Conservation (phyloP, 2,113 vertebrate genomes). For the Casuarius casuarius region DNA sequence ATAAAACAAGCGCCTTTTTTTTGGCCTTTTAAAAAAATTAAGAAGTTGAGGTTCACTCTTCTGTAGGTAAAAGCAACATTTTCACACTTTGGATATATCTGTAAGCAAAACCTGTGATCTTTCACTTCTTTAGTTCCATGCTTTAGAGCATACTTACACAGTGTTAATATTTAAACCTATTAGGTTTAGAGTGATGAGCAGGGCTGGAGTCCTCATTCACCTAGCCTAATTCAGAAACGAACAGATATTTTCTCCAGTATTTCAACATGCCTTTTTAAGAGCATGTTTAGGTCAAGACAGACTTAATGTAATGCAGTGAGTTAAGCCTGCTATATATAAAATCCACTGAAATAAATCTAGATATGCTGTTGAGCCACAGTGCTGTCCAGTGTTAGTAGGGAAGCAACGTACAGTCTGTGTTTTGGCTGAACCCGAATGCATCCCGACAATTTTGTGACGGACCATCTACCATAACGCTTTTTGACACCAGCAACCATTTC, state of each 20-base stretch:
- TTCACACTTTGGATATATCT: neutral
- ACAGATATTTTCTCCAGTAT: fast-evolving
- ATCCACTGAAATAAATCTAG: neutral
- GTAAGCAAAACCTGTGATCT: neutral
- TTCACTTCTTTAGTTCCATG: neutral
- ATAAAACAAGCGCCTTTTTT: neutral
- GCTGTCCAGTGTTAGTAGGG: neutral
- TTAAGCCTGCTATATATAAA: neutral
- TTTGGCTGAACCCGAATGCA: conserved; percentile 27
- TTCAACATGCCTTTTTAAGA: neutral
- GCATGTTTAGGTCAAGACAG: neutral
- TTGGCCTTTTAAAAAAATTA: neutral
- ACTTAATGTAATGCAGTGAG: neutral
- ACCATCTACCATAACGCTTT: conserved; percentile 61
- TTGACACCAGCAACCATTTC: conserved; percentile 43
- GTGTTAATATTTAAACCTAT: neutral
- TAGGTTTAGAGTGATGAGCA: neutral
- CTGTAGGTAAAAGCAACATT: neutral
- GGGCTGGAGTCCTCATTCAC: neutral
- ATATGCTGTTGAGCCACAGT: neutral
- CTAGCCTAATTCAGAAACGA: neutral
- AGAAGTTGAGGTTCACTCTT: neutral
- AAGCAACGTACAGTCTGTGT: neutral
- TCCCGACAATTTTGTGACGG: conserved; percentile 36
- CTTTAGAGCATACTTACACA: neutral